Conservation (phyloP, 2,888 invertebrate genomes). For the Cantharis flavilabris region DNA sequence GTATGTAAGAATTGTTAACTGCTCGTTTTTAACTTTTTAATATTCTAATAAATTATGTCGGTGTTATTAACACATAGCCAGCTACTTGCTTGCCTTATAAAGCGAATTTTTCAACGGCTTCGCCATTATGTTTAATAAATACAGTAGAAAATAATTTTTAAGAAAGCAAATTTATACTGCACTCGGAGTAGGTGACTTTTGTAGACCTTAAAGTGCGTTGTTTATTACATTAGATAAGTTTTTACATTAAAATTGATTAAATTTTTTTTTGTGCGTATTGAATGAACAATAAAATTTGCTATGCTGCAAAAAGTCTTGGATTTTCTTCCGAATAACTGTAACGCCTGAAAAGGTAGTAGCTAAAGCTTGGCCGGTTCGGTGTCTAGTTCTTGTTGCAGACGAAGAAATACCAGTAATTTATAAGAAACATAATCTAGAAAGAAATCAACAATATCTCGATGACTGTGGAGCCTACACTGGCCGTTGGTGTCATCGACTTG, state of each 20-base stretch:
- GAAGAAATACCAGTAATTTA: slow-evolving; percentile 52
- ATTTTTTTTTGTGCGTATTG: slow-evolving; percentile 6
- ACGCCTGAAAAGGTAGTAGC: slow-evolving; percentile 50
- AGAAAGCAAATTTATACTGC: not conserved
- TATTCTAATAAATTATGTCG: not conserved
- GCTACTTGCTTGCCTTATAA: not conserved
- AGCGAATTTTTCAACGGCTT: not conserved
- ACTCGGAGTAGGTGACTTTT: slow-evolving; percentile 24
- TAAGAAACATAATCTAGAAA: slow-evolving; percentile 54
- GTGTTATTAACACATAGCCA: not conserved
- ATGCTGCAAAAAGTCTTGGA: slow-evolving; percentile 35
- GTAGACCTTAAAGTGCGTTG: slow-evolving; percentile 23
- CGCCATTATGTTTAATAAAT: not conserved
- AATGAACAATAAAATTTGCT: slow-evolving; percentile 18
- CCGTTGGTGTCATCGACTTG: slow-evolving; percentile 54
- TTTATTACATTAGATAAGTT: slow-evolving; percentile 20
- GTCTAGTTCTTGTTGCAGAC: slow-evolving; percentile 49
- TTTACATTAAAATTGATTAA: slow-evolving; percentile 18
- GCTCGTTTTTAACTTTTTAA: not conserved
- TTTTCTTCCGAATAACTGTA: slow-evolving; percentile 52
- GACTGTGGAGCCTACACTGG: slow-evolving; percentile 52
- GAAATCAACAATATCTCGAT: slow-evolving; percentile 53
- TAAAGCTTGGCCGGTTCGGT: slow-evolving; percentile 47
- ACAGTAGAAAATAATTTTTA: not conserved
- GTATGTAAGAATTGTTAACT: not conserved